Base-by-base conservation (phyloP, 1,140 invertebrate genomes). In the Leptonema lineaticorne region DNA sequence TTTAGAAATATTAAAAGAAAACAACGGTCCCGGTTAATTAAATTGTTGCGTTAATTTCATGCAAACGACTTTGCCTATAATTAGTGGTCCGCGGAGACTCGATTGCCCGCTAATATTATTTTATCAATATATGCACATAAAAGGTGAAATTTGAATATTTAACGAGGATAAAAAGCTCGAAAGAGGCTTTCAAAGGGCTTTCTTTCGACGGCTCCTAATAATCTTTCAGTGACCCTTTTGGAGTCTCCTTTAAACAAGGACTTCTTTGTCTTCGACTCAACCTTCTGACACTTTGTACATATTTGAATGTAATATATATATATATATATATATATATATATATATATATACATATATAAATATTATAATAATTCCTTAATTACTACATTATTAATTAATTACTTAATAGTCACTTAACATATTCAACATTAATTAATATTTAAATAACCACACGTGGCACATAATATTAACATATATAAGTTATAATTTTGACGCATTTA, bases 161-260 rank as follows among this genome's bases (percentile, higher is more conserved):
- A 59, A 59, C 33, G 33, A 59, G 24, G 57, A 59, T 59, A 59
- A 59, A 59, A 59, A 59, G 57, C 57, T 59, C 57, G 20, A 59
- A 41, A 59, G 20, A 28, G n/a, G 57, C 57, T 59, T 41, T 59
- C 57, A 59, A 59, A 59, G 57, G n/a, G 28, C 57, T 59, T 59
- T 59, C 57, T 33, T 59, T 59, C 20, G 20, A 27, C 57, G 22
- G 28, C 28, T 33, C 57, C 18, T 59, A 59, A 59, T 59, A 59
- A 59, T 59, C 33, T 59, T 59, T 20, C 57, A 24, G 57, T 59
- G 57, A 59, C 57, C 57, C 57, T 59, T 59, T 59, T 22, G 57
- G 57, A 7, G 50, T 14, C 3, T 8, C 57, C 57, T 59, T 59
- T 59, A 59, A 59, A 59, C 33, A 59, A 59, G 57, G 28, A 41